Conservation (phyloP, 1,140 invertebrate species). For the Mya arenaria region DNA sequence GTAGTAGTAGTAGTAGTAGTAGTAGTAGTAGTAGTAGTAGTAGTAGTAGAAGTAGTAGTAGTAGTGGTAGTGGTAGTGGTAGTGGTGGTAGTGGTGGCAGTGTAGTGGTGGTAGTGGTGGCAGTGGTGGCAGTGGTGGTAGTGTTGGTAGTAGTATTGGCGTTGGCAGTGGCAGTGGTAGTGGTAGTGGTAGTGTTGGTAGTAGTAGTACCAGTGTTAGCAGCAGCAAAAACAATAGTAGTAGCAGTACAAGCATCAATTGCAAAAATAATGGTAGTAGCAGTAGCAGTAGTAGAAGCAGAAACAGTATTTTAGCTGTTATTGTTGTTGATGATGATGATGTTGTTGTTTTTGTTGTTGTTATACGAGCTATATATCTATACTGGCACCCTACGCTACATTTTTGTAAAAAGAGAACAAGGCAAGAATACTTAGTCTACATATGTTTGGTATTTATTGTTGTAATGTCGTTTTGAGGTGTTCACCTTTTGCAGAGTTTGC, state of each 20-base stretch:
- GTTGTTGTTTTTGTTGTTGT: no score
- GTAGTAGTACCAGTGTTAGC: not conserved
- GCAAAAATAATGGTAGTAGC: not conserved
- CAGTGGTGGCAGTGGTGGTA: not conserved
- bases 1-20: slow-evolving; percentile 18
- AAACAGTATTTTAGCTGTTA: not conserved
- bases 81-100: not conserved
- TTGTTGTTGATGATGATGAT: no score
- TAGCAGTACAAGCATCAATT: not conserved
- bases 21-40: slow-evolving; percentile 7
- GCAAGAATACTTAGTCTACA: no score
- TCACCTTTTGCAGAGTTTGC: no score
- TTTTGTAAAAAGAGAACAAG: no score
- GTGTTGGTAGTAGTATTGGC: not conserved
- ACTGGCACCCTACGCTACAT: no score
- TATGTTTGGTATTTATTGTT: no score
- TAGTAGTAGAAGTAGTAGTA: not conserved
- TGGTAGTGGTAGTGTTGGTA: not conserved
- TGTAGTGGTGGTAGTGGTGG: not conserved
- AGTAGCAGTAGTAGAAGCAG: slow-evolving; percentile 5
- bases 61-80: not conserved
- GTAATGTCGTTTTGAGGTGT: no score
- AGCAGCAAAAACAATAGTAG: not conserved
- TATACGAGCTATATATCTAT: no score
- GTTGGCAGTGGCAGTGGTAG: not conserved